Conservation (phyloP, 2,888 invertebrate genomes). For the Drosophila formosana region DNA sequence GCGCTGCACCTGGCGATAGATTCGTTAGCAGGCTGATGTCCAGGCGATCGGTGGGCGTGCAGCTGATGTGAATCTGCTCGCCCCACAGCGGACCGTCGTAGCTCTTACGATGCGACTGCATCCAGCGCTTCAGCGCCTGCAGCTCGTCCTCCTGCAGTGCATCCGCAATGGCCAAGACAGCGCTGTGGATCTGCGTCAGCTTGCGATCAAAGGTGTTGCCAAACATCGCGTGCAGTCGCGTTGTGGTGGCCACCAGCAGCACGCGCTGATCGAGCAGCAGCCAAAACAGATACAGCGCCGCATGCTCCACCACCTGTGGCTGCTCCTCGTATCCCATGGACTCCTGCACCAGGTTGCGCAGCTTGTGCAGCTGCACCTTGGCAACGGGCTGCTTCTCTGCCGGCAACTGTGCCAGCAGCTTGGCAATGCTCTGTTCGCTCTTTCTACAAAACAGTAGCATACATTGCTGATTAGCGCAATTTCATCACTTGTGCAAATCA, state of each 20-base stretch:
- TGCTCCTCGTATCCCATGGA: conserved; percentile 87
- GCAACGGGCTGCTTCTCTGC: conserved; percentile 58
- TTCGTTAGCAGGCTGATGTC: conserved; percentile 68
- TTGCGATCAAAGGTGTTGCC: conserved; percentile 87
- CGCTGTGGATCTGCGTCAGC: conserved; percentile 87
- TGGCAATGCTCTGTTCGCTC: conserved; percentile 67
- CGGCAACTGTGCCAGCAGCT: conserved; percentile 68
- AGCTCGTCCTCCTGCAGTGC: conserved; percentile 86
- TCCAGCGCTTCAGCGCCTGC: conserved; percentile 86
- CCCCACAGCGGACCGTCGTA: conserved; percentile 70
- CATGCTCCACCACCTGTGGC: conserved; percentile 88
- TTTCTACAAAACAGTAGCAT: conserved; percentile 28
- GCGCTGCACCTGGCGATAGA: conserved; percentile 68
- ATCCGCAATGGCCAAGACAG: conserved; percentile 86
- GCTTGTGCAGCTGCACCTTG: conserved; percentile 81
- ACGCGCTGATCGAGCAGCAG: conserved; percentile 87
- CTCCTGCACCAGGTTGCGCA: conserved; percentile 83
- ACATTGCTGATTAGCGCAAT: conserved; percentile 29
- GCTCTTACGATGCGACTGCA: conserved; percentile 48
- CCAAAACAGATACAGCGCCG: conserved; percentile 87
- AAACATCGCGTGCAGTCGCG: conserved; percentile 87
- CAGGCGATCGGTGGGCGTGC: conserved; percentile 40
- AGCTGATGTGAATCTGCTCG: conserved; percentile 61
- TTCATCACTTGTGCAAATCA: conserved; percentile 56
- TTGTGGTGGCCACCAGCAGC: conserved; percentile 87